Conservation (phyloP, 2,797 vertebrate species). For the Cynodonichthys magdalenae region DNA sequence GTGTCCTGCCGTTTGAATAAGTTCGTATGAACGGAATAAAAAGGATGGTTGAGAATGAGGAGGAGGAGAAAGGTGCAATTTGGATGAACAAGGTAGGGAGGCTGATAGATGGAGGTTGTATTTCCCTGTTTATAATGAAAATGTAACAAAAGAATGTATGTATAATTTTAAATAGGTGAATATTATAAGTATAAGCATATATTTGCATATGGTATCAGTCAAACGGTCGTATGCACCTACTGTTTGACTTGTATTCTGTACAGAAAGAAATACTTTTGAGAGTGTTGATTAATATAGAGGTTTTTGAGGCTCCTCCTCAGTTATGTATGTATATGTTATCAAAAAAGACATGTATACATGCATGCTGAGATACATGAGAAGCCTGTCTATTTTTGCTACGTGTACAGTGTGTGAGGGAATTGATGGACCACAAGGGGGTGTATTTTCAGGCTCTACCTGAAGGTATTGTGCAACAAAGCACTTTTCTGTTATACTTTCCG, state of each 20-base stretch:
- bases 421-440: constrained; percentile 77
- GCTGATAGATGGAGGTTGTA: constrained; percentile 40
- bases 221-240: not conserved
- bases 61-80: constrained; percentile 24
- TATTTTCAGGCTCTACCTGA: constrained; percentile 57
- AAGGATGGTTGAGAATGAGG: constrained; percentile 14
- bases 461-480: constrained; percentile 56
- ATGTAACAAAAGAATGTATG: constrained; percentile 77
- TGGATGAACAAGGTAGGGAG: constrained; percentile 35
- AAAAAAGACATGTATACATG: constrained; percentile 36
- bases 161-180: constrained; percentile 74
- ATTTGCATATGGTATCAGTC: constrained; percentile 17
- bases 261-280: constrained; percentile 61
- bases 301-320: constrained; percentile 59
- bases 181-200: constrained; percentile 72
- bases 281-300: constrained; percentile 67
- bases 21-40: constrained; percentile 18
- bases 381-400: constrained; percentile 64
- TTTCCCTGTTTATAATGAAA: constrained; percentile 66
- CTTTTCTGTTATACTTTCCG: constrained; percentile 45
- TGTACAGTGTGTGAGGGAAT: constrained; percentile 72
- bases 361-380: constrained; percentile 46
- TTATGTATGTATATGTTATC: constrained; percentile 19
- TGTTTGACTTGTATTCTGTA: not conserved
- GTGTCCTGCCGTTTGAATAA: constrained; percentile 22